These are phyloP conservation scores for Plotosus lineatus DNA, from an alignment of 2,113 vertebrate species.

Conservation along the genomic window DNA sequence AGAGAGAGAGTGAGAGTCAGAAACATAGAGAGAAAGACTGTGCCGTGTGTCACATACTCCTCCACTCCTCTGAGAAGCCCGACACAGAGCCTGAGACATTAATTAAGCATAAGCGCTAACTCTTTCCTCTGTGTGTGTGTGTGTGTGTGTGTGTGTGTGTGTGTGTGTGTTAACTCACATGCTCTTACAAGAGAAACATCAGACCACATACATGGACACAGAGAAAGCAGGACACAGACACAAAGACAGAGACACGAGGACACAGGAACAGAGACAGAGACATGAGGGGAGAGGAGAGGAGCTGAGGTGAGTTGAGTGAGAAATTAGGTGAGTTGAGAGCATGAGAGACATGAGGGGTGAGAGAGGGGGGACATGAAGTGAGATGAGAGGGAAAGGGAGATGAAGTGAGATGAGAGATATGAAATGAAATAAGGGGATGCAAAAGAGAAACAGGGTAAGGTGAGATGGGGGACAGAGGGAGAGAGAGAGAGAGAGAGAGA, in stretches of 20 bases:
- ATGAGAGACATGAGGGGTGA: no score
- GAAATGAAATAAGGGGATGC: no score
- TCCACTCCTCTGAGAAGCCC: background rate
- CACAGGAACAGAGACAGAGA: background rate
- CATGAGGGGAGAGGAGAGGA: no score
- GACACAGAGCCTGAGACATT: background rate
- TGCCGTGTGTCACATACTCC: background rate
- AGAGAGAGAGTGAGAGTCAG: background rate
- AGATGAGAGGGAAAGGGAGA: no score
- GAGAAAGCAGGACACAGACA: no score
- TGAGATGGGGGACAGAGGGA: no score
- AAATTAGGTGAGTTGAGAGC: no score
- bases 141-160: background rate
- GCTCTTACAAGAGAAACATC: background rate
- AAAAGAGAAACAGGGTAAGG: no score
- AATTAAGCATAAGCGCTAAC: slow-evolving; percentile 1
- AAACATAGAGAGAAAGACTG: background rate
- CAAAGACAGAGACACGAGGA: background rate
- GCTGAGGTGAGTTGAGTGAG: no score
- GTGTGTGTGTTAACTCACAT: background rate
- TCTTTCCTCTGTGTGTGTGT: background rate
- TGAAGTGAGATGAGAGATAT: no score
- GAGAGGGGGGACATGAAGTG: no score
- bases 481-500: background rate
- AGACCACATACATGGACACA: no score